phyloP scores from a whole-genome alignment of 2,113 vertebrate species.

The Coptodon bakossiorum region DNA sequence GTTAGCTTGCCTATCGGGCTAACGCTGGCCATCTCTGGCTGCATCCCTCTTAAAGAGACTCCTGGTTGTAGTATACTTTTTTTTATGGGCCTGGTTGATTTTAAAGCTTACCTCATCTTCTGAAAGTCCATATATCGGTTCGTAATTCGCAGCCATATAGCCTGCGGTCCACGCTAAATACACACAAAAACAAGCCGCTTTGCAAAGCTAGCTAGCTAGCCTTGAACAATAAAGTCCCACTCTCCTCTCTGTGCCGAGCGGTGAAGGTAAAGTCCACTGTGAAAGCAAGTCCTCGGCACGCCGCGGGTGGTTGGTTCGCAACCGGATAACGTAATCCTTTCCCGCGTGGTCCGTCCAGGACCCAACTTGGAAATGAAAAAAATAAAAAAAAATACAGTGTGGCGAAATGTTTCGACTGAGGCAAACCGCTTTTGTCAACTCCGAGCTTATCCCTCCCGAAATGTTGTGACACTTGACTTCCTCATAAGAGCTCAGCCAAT shows the following conservation, averaged over 20 bases:
- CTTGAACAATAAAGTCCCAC: slow-evolving; percentile 74
- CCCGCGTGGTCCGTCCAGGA: neutral
- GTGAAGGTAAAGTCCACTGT: slow-evolving; percentile 28
- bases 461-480: slow-evolving; percentile 66
- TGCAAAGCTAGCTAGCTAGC: slow-evolving; percentile 65
- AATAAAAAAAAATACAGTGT: neutral
- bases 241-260: slow-evolving; percentile 39
- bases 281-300: slow-evolving; percentile 17
- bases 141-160: slow-evolving; percentile 77
- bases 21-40: slow-evolving; percentile 2
- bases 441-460: slow-evolving; percentile 34
- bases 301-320: neutral
- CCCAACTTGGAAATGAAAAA: neutral
- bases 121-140: slow-evolving; percentile 77
- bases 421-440: slow-evolving; percentile 53
- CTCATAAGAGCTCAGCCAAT: slow-evolving; percentile 52
- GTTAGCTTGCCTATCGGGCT: slow-evolving; percentile 35
- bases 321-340: neutral
- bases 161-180: slow-evolving; percentile 35
- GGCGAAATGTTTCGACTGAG: slow-evolving; percentile 11
- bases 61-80: neutral
- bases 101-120: slow-evolving; percentile 74
- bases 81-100: neutral
- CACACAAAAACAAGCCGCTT: slow-evolving; percentile 53
- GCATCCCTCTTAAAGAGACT: neutral